phyloP scores from a whole-genome alignment of 2,888 invertebrate genomes.

The Carcina quercana region DNA sequence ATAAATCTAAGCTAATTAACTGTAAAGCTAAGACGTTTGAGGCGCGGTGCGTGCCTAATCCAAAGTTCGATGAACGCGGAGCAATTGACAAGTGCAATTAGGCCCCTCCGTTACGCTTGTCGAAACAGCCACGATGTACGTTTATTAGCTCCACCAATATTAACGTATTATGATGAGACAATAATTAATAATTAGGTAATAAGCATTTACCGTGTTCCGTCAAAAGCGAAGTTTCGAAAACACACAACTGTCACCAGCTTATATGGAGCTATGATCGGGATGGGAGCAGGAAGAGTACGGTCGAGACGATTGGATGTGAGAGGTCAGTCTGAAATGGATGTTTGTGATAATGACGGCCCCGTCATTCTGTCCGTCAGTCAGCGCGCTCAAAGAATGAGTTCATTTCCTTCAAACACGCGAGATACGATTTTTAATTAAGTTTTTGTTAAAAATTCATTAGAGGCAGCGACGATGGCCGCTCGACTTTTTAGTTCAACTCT shows the following conservation, averaged over 20 bases:
- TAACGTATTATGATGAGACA: slow-evolving; percentile 38
- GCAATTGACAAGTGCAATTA: slow-evolving; percentile 10
- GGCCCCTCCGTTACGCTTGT: slow-evolving; percentile 23
- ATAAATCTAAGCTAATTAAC: too few species aligned
- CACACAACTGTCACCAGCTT: slow-evolving; percentile 43
- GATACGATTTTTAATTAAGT: slow-evolving; percentile 74
- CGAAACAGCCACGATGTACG: slow-evolving; percentile 21
- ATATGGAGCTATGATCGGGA: slow-evolving; percentile 34
- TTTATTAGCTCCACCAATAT: slow-evolving; percentile 33
- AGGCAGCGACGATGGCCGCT: slow-evolving; percentile 49
- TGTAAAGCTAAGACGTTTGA: not conserved
- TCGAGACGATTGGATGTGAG: slow-evolving; percentile 31
- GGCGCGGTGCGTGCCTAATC: slow-evolving; percentile 3
- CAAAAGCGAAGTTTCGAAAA: slow-evolving; percentile 58
- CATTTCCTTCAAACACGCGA: slow-evolving; percentile 71
- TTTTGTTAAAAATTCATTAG: slow-evolving; percentile 73
- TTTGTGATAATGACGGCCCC: slow-evolving; percentile 55
- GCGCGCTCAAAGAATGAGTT: slow-evolving; percentile 67
- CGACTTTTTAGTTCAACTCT: slow-evolving; percentile 39
- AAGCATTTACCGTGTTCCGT: slow-evolving; percentile 54
- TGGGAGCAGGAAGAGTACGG: slow-evolving; percentile 19
- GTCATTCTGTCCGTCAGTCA: slow-evolving; percentile 67
- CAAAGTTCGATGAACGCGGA: slow-evolving; percentile 8
- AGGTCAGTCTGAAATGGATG: slow-evolving; percentile 45
- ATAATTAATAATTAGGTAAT: slow-evolving; percentile 61